Conservation (phyloP, 2,888 invertebrate species). For the Erynnis tages region DNA sequence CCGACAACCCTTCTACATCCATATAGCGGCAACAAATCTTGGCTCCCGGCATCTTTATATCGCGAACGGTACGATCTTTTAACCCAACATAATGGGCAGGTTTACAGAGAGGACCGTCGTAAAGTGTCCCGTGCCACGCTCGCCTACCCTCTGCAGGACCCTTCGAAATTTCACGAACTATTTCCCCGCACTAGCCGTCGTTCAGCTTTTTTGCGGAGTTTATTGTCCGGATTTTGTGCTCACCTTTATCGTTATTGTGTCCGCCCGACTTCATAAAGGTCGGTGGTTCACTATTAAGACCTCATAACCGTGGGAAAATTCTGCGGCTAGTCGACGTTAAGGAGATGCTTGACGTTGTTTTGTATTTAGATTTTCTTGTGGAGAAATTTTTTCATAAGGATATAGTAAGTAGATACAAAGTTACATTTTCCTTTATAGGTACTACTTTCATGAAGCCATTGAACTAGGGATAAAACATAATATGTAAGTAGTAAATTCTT, state of each 20-base stretch:
- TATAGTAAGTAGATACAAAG: too few relatives aligned
- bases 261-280: conserved; percentile 78
- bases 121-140: conserved; percentile 65
- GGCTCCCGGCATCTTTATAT: conserved; percentile 78
- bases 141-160: conserved; percentile 56
- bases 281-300: conserved; percentile 73
- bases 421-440: too few relatives aligned
- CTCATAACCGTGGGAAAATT: conserved; percentile 79
- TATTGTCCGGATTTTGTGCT: conserved; percentile 80
- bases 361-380: not conserved
- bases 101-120: conserved; percentile 78
- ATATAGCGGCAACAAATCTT: conserved; percentile 79
- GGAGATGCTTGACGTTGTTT: not conserved
- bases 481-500: too few relatives aligned
- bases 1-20: conserved; percentile 77
- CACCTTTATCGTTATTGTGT: conserved; percentile 81
- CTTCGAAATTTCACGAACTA: conserved; percentile 80
- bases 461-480: too few relatives aligned
- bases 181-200: conserved; percentile 77
- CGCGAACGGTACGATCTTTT: conserved; percentile 75
- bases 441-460: too few relatives aligned
- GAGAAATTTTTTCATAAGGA: not conserved
- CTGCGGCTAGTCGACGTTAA: conserved; percentile 8
- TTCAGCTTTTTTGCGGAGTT: conserved; percentile 76
- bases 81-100: conserved; percentile 80